Percentiles rank a stretch among this genome's conserved stretches.
These are phyloP conservation scores for Harpagifer antarcticus DNA, from an alignment of 2,797 vertebrate species.

Conservation along the genomic window DNA sequence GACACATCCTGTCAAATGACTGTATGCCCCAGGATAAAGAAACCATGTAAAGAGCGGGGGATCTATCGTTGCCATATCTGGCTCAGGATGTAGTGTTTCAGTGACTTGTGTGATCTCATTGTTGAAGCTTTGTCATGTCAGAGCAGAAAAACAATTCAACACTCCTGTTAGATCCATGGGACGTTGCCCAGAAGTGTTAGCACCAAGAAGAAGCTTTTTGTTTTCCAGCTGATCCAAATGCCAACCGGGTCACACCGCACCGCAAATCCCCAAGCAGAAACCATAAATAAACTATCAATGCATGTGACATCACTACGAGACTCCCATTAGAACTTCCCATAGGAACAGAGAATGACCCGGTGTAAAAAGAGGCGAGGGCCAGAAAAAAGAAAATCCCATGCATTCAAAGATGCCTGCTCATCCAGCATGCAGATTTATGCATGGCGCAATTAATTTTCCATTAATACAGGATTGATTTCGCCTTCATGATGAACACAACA, in stretches of 20 bases:
- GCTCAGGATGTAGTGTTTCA: background rate
- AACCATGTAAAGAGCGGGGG: too few relatives aligned
- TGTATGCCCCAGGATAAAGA: too few relatives aligned
- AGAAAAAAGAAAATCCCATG: conserved; percentile 50
- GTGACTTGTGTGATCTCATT: background rate
- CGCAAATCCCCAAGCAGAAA: conserved; percentile 3
- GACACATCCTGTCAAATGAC: too few relatives aligned
- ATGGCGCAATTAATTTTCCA: conserved; percentile 83
- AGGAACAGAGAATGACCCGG: conserved; percentile 36
- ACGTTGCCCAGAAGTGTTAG: background rate
- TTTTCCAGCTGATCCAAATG: conserved; percentile 37
- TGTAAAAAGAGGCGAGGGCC: conserved; percentile 29
- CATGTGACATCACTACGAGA: conserved; percentile 49
- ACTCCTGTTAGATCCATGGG: background rate
- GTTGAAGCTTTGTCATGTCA: background rate
- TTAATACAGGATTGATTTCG: conserved; percentile 79
- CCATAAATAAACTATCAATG: conserved; percentile 20
- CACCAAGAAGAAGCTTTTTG: background rate
- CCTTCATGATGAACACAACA: conserved; percentile 72
- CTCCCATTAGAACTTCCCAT: conserved; percentile 21
- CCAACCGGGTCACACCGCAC: background rate
- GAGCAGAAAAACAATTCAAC: conserved; percentile 6
- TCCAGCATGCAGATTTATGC: conserved; percentile 78
- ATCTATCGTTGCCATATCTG: background rate
- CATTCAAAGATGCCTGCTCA: conserved; percentile 56